These are phyloP conservation scores for Leguminivora glycinivorella DNA, from an alignment of 1,140 invertebrate species.

Conservation along the genomic window DNA sequence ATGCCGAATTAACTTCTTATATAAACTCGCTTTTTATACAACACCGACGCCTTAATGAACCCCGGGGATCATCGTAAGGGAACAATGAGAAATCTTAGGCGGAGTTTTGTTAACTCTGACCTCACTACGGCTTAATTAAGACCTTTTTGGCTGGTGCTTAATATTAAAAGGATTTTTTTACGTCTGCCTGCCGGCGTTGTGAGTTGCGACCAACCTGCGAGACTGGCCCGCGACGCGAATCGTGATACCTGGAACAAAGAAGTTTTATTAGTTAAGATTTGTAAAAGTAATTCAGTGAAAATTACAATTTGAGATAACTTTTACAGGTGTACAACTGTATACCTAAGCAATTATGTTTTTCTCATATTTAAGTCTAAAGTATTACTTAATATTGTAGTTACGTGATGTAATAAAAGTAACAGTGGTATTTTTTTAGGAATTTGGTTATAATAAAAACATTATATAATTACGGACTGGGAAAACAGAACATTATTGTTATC, in stretches of 20 bases:
- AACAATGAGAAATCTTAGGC: conserved; percentile 44
- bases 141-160: conserved; percentile 37
- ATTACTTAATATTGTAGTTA: no score
- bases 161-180: conserved; percentile 24
- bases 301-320: not conserved
- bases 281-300: not conserved
- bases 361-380: no score
- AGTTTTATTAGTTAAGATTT: conserved; percentile 8
- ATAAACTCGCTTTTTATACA: conserved; percentile 72
- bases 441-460: no score
- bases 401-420: no score
- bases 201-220: conserved; percentile 22
- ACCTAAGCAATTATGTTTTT: no score
- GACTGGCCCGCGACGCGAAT: not conserved
- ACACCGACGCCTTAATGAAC: conserved; percentile 65
- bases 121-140: conserved; percentile 51
- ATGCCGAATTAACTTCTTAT: conserved; percentile 75
- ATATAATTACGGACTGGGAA: no score
- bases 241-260: conserved; percentile 23
- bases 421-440: no score
- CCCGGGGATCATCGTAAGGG: conserved; percentile 61
- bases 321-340: not conserved
- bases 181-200: not conserved
- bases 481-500: no score
- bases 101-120: conserved; percentile 47